Base-by-base conservation (phyloP, 2,888 invertebrate species). In the Pollenia amentaria region DNA sequence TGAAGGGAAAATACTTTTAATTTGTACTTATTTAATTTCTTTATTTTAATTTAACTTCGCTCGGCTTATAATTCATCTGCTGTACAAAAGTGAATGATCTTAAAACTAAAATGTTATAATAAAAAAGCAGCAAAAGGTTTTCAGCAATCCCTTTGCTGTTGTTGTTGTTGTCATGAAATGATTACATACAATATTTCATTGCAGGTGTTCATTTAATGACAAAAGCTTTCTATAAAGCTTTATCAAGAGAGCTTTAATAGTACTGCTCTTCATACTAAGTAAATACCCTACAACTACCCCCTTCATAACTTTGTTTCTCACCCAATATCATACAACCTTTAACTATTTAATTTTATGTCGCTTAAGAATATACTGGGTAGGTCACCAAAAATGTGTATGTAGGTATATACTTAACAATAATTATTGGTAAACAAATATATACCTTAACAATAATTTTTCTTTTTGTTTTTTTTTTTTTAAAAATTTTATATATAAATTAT, bases 231-330 rank as follows among this genome's bases (percentile, higher is more conserved):
- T 14, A 48, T 48, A 48, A 48, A 48, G 48, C 48, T 48, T 48
- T 48, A 48, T 48, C 48, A 48, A n/a, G n/a, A 48, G 48, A 48
- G 48, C n/a, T 48, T 14, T 48, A 48, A 48, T 48, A 16, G 6
- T 48, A n/a, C n/a, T n/a, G 16, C n/a, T 48, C 48, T 48, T n/a
- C 6, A 48, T 48, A n/a, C n/a, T 60, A 21, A 9, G 57, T 42
- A 62, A 57, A 57, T 55, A 80, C 80, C 48, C 72, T 51, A 80
- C 72, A 80, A 72, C 64, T 46, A 65, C 80, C 72, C 72, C 69
- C 72, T 72, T 60, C 53, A 53, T 79, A 70, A 69, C 62, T 78
- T 78, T 46, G 38, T 69, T 78, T 48, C 57, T 67, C 57, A 67
- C 12, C 64, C 64, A 10, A 65, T 70, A 40, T 70, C 10, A 55